These are phyloP conservation scores for Scelioninae gen. 2 DNA, from an alignment of 2,888 invertebrate species.

Conservation along the genomic window DNA sequence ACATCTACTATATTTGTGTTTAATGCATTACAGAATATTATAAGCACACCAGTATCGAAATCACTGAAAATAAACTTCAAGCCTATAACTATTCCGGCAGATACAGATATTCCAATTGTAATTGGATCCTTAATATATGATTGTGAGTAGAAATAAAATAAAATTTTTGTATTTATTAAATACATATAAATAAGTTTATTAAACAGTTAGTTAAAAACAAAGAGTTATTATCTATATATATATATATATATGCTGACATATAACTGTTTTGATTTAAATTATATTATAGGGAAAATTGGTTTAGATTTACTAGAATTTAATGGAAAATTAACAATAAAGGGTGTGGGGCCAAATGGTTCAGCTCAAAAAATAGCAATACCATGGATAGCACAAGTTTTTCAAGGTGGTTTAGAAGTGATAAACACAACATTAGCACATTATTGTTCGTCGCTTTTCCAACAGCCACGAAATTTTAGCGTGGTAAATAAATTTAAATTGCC, in stretches of 20 bases:
- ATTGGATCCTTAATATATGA: constrained; percentile 83
- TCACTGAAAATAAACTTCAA: constrained; percentile 83
- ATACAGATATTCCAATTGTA: constrained; percentile 78
- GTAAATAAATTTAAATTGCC: constrained; percentile 85
- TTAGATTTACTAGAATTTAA: constrained; percentile 77
- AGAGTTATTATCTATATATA: too few species aligned
- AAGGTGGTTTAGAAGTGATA: constrained; percentile 78
- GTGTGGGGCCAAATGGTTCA: constrained; percentile 72
- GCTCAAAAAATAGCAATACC: constrained; percentile 78
- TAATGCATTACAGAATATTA: constrained; percentile 74
- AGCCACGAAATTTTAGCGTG: constrained; percentile 78
- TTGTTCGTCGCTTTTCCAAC: constrained; percentile 70
- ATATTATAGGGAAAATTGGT: constrained; percentile 77
- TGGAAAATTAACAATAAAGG: constrained; percentile 78
- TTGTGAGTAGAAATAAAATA: constrained; percentile 77
- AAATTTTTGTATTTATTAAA: not conserved
- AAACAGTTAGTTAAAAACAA: too few species aligned
- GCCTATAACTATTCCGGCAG: constrained; percentile 81
- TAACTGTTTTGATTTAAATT: constrained; percentile 9
- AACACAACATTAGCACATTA: constrained; percentile 78
- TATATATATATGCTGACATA: too few species aligned
- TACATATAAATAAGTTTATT: too few species aligned
- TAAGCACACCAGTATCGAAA: constrained; percentile 80
- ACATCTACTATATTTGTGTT: too few species aligned
- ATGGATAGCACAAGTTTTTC: constrained; percentile 79